These are phyloP conservation scores for Pongo abelii DNA, from an alignment of 2,113 vertebrate species.

Conservation along the genomic window DNA sequence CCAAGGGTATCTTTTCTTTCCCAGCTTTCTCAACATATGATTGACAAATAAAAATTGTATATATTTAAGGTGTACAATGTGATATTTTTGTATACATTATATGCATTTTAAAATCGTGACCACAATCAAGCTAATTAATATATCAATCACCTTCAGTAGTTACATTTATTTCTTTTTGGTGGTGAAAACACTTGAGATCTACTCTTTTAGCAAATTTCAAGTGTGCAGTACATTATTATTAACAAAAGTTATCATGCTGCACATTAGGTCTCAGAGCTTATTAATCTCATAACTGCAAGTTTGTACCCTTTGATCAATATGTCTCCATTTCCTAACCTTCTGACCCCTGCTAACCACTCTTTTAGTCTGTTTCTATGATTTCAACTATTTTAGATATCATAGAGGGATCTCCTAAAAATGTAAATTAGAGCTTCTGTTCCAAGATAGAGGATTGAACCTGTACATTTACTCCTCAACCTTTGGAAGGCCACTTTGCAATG, in stretches of 20 bases:
- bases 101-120: background rate
- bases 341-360: background rate
- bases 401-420: background rate
- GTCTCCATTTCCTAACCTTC: background rate
- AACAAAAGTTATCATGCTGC: background rate
- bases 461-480: background rate
- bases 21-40: background rate
- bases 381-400: background rate
- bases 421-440: background rate
- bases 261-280: background rate
- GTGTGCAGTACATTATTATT: background rate
- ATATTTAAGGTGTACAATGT: background rate
- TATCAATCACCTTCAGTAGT: background rate
- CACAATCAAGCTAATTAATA: background rate
- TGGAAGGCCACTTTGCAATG: background rate
- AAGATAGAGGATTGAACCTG: background rate
- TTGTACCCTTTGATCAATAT: background rate
- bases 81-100: background rate
- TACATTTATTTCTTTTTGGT: background rate
- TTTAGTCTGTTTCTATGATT: background rate
- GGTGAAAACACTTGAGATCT: background rate
- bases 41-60: background rate
- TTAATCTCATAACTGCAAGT: background rate
- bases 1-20: background rate
- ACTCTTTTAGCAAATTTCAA: background rate